Evolutionary conservation across 2,888 invertebrate genomes (phyloP), one percentile per base, ranked within the genome.

Genomic region (Rotaria magnacalcarata): DNA sequence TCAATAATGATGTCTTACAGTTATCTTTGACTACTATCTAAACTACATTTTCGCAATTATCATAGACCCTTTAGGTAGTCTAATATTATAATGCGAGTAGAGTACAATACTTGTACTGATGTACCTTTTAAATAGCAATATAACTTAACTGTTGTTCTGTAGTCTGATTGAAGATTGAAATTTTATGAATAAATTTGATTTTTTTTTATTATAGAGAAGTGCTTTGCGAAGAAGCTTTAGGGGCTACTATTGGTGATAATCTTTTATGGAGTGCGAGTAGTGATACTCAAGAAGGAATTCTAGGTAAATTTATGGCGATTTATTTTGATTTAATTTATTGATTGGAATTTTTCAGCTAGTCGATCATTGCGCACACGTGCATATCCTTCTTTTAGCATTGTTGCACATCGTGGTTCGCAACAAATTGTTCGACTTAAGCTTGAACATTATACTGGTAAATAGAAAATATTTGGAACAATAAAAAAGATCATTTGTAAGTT

Each of bases 341-440:
- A 10, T 43, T 75, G 3, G 10, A 41, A 11, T 80, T 34, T 14
- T 27, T 67, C 34, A 80, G 80, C 47, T n/a, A 80, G 80, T 80
- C 80, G 80, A 41, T n/a, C 21, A 47, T n/a, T 80, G n/a, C 80
- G 41, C 16, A 10, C 47, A 0, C 24, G 24, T 47, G 21, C 80
- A 47, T 47, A n/a, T 47, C 80, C 80, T 14, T 80, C 47, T 24
- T 24, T 80, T 47, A 47, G 80, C n/a, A 80, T 80, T 47, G 19
- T 80, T 24, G 80, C 80, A 24, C 80, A 80, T 80, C 80, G n/a
- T 80, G 80, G 80, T 14, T 80, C 80, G 8, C 80, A 80, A 43
- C 80, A 80, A 80, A 80, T n/a, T 80, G 80, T 80, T n/a, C 80
- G 47, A 47, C n/a, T 80, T 19, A 80, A 80, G 47, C 80, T 80